Evolutionary conservation across 2,113 vertebrate genomes (phyloP).

Genomic region (Hyla sarda): DNA sequence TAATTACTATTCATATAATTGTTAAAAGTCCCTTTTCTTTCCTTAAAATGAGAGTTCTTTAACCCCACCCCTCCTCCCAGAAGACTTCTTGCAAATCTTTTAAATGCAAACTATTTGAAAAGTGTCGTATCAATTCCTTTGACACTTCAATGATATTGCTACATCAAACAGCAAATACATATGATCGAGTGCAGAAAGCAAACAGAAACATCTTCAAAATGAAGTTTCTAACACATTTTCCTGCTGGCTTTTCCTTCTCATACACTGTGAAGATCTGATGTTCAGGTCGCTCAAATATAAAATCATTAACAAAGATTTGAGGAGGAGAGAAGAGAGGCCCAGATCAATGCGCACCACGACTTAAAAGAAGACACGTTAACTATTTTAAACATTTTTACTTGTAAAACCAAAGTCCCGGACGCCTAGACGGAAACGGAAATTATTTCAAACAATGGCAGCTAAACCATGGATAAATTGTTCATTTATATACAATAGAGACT

Average conservation of each 20-base stretch:
- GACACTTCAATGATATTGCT: slow-evolving; percentile 56
- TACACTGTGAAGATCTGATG: slow-evolving; percentile 38
- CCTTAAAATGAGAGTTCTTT: slow-evolving; percentile 51
- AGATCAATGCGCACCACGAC: slow-evolving; percentile 20
- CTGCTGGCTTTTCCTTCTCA: slow-evolving; percentile 40
- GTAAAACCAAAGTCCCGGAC: background rate
- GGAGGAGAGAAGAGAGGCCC: slow-evolving; percentile 27
- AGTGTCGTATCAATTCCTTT: slow-evolving; percentile 42
- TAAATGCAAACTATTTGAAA: slow-evolving; percentile 51
- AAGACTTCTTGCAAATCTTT: slow-evolving; percentile 42
- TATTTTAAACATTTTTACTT: slow-evolving; percentile 25
- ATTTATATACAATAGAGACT: background rate
- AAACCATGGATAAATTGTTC: background rate
- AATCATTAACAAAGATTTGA: slow-evolving; percentile 48
- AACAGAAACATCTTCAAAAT: slow-evolving; percentile 52
- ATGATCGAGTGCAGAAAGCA: slow-evolving; percentile 49
- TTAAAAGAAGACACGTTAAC: slow-evolving; percentile 29
- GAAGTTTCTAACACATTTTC: slow-evolving; percentile 47
- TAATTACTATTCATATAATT: slow-evolving; percentile 51
- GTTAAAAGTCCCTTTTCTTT: slow-evolving; percentile 38
- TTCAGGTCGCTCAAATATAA: slow-evolving; percentile 42
- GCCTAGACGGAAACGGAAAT: background rate
- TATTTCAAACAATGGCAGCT: slow-evolving; percentile 8
- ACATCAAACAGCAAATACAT: slow-evolving; percentile 49
- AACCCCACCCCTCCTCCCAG: slow-evolving; percentile 45